phyloP scores from a whole-genome alignment of 2,797 vertebrate genomes.

The Lacerta agilis region DNA sequence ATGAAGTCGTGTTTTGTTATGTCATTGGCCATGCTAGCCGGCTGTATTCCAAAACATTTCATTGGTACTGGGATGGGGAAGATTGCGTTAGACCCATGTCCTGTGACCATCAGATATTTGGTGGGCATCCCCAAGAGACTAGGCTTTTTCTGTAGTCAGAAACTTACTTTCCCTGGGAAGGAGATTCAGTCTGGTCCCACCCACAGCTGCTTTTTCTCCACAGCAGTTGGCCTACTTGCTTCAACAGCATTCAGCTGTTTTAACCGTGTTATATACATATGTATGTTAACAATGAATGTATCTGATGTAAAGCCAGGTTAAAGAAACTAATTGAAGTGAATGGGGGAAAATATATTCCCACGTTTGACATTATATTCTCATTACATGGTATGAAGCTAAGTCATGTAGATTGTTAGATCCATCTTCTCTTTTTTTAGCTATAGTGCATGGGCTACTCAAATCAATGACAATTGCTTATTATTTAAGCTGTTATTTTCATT shows the following conservation, averaged over 20 bases:
- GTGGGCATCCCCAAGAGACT: neutral
- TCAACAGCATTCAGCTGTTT: neutral
- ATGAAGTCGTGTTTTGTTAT: neutral
- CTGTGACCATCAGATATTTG: neutral
- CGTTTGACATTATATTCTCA: neutral
- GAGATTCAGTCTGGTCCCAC: neutral
- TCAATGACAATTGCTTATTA: neutral
- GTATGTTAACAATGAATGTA: too few relatives aligned
- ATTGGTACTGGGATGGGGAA: neutral
- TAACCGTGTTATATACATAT: neutral
- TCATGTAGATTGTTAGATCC: too few relatives aligned
- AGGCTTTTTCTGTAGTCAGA: neutral
- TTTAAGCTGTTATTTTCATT: constrained; percentile 47
- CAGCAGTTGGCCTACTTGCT: neutral
- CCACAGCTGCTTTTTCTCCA: neutral
- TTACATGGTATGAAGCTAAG: too few relatives aligned
- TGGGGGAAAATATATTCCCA: neutral
- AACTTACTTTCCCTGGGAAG: neutral
- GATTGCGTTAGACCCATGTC: neutral
- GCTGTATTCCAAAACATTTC: neutral
- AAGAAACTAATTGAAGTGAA: neutral
- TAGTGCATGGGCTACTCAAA: neutral
- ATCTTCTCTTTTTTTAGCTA: neutral
- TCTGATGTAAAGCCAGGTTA: too few relatives aligned
- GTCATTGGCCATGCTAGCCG: neutral